Conservation (phyloP, 2,888 invertebrate species). For the Gastrophysa polygoni region DNA sequence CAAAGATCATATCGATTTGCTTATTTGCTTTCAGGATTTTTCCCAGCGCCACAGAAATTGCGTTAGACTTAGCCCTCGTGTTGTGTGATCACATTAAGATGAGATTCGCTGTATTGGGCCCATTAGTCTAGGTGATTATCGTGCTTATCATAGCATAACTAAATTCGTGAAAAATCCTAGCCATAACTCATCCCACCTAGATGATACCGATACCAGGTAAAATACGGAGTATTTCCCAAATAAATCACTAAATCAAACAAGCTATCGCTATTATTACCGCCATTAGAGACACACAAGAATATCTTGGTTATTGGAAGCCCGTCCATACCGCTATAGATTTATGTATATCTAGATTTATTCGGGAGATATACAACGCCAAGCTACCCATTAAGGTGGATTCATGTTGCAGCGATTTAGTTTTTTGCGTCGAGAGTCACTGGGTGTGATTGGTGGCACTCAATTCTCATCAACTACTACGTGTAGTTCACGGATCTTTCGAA, state of each 20-base stretch:
- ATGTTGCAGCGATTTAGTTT: too few relatives aligned
- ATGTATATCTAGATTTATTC: slow-evolving; percentile 18
- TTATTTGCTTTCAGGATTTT: neutral
- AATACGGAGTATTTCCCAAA: slow-evolving; percentile 19
- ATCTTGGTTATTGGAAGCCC: slow-evolving; percentile 22
- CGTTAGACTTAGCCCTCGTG: neutral
- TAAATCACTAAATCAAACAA: slow-evolving; percentile 25
- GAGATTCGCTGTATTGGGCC: neutral
- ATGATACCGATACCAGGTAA: neutral
- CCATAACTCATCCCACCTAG: slow-evolving; percentile 18
- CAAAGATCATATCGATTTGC: neutral
- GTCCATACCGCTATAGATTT: slow-evolving; percentile 16
- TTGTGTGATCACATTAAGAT: neutral
- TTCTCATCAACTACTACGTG: too few relatives aligned
- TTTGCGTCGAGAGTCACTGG: too few relatives aligned
- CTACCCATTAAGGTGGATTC: too few relatives aligned
- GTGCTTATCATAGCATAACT: neutral
- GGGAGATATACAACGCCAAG: slow-evolving; percentile 8
- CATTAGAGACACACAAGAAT: slow-evolving; percentile 22
- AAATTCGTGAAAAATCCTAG: slow-evolving; percentile 16
- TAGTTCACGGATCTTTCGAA: too few relatives aligned
- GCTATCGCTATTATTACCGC: slow-evolving; percentile 20
- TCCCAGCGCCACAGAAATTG: neutral
- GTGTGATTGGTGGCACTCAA: too few relatives aligned
- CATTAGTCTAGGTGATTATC: neutral